phyloP scores from a whole-genome alignment of 2,113 vertebrate genomes.

The Odocoileus virginianus region DNA sequence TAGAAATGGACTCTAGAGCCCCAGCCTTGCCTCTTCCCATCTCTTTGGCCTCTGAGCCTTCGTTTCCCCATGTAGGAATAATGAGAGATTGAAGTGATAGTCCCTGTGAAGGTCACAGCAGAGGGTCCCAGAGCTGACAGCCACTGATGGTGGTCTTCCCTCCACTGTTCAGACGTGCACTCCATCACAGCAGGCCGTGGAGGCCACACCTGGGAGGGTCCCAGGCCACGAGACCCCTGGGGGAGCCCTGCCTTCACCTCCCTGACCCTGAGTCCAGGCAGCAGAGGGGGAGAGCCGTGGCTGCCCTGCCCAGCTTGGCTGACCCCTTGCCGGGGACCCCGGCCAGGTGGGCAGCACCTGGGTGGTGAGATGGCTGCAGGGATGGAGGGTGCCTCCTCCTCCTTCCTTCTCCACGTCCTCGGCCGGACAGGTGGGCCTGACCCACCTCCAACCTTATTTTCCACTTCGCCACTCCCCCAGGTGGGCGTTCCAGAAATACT shows the following conservation, averaged over 20 bases:
- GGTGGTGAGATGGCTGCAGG: not conserved
- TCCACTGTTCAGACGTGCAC: not conserved
- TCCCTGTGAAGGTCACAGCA: not conserved
- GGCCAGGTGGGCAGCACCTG: not conserved
- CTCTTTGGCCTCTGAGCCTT: not conserved
- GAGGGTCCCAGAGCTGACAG: not conserved
- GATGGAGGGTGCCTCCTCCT: accelerated
- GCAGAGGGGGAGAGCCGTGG: not conserved
- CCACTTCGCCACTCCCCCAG: not conserved
- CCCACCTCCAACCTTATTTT: not conserved
- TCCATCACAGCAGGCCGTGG: not conserved
- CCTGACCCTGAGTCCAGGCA: not conserved
- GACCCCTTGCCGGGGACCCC: not conserved
- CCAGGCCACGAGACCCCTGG: not conserved
- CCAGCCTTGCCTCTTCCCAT: not conserved
- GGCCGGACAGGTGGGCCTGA: not conserved
- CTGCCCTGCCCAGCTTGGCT: not conserved
- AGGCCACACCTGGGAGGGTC: not conserved
- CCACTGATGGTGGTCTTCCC: not conserved
- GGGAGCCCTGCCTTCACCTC: not conserved
- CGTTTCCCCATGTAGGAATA: not conserved
- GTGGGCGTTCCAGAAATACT: not conserved
- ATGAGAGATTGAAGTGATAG: accelerated
- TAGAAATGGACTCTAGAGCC: not conserved
- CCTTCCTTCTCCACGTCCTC: accelerated